These are phyloP conservation scores for Venturia canescens DNA, from an alignment of 1,140 invertebrate species.

Conservation along the genomic window DNA sequence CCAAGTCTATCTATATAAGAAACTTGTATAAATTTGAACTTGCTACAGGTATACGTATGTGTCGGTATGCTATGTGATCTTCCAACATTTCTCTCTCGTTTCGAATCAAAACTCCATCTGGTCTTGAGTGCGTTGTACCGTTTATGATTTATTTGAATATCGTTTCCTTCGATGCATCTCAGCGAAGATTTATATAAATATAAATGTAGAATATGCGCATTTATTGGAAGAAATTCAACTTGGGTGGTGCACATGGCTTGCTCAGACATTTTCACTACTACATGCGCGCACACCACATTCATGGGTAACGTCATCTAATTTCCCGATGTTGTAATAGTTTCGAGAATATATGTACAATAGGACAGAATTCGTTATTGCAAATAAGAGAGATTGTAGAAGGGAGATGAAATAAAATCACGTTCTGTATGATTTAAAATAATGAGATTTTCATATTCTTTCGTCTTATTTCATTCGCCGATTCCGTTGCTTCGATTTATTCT, in stretches of 20 bases:
- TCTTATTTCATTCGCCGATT: not conserved
- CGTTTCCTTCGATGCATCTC: conserved; percentile 17
- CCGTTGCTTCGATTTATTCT: conserved; percentile 4
- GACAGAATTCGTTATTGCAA: not conserved
- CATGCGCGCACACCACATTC: not conserved
- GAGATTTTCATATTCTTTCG: conserved; percentile 13
- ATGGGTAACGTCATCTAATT: conserved; percentile 13
- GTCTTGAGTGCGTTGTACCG: conserved; percentile 39
- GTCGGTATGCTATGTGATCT: not conserved
- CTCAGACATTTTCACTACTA: not conserved
- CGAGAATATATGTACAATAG: conserved; percentile 16
- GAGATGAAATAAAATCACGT: conserved; percentile 24
- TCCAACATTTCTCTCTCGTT: not conserved
- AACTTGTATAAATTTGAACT: not conserved
- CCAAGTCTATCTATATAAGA: not conserved
- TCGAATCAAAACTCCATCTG: conserved; percentile 37
- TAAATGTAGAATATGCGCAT: not conserved
- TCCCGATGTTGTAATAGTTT: conserved; percentile 12
- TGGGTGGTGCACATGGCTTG: not conserved
- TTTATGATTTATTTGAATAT: conserved; percentile 46
- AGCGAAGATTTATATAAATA: conserved; percentile 30
- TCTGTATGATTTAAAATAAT: conserved; percentile 45
- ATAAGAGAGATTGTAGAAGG: not conserved
- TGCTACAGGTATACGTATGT: not conserved
- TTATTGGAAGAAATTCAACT: conserved; percentile 18